phyloP scores from a whole-genome alignment of 1,140 invertebrate species.

The Ceratitis capitata region DNA sequence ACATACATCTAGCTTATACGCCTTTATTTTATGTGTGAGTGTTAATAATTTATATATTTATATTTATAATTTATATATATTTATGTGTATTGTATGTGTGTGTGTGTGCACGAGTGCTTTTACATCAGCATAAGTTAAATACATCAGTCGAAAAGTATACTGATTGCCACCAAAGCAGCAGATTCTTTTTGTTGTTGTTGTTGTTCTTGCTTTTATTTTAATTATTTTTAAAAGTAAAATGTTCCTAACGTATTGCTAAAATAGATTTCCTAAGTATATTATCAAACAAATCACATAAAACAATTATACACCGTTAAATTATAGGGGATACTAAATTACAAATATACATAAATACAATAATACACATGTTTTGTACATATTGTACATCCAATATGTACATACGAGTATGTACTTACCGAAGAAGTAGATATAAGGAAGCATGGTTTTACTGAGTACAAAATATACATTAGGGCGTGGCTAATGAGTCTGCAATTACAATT shows the following conservation, averaged over 20 bases:
- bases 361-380: too few species aligned
- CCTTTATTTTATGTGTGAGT: neutral
- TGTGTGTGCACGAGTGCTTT: neutral
- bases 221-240: neutral
- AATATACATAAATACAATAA: constrained; percentile 14
- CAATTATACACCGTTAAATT: neutral
- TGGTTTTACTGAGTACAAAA: neutral
- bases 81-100: too few species aligned
- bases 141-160: neutral
- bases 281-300: neutral
- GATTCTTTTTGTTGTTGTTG: too few species aligned
- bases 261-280: neutral
- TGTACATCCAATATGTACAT: neutral
- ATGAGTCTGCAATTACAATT: neutral
- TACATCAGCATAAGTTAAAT: neutral
- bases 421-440: neutral
- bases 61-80: neutral
- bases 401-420: neutral
- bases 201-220: neutral
- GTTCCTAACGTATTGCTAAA: neutral
- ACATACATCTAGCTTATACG: constrained; percentile 3
- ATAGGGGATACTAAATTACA: neutral
- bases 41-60: neutral
- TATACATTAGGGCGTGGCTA: neutral
- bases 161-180: neutral